Percentiles rank a stretch among this genome's conserved stretches.
phyloP scores from a whole-genome alignment of 2,113 vertebrate species.

The Lota lota region DNA sequence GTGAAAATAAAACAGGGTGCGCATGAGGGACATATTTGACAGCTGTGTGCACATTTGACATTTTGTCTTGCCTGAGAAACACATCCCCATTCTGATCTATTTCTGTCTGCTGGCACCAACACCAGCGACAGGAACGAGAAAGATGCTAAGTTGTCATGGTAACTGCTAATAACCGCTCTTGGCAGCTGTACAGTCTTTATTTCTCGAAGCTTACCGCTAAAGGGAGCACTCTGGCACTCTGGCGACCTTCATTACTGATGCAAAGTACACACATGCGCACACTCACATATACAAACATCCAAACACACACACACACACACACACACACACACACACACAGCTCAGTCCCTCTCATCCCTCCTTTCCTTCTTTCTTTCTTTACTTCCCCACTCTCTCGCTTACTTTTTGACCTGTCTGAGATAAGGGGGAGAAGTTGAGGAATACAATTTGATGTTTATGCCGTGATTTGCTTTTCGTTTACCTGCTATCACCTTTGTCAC shows the following conservation, averaged over 20 bases:
- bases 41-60: constrained; percentile 35
- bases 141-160: constrained; percentile 69
- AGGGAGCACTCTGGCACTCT: constrained; percentile 32
- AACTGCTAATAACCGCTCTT: constrained; percentile 68
- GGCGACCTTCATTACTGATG: constrained; percentile 26
- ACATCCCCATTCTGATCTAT: constrained; percentile 55
- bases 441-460: not conserved
- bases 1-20: not conserved
- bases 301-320: constrained; percentile 3
- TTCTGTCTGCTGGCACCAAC: constrained; percentile 60
- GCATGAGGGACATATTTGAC: not conserved
- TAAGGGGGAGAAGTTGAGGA: too few relatives aligned
- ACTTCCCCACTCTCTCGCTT: constrained; percentile 4
- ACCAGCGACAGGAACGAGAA: constrained; percentile 50
- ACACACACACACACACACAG: not conserved
- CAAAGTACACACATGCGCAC: not conserved
- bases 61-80: constrained; percentile 30
- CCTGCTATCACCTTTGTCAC: constrained; percentile 45
- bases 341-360: constrained; percentile 1
- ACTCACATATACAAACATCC: too few relatives aligned
- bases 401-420: constrained; percentile 1
- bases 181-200: constrained; percentile 62
- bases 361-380: constrained; percentile 31
- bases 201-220: constrained; percentile 52
- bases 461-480: constrained; percentile 37